phyloP scores from a whole-genome alignment of 2,113 vertebrate genomes.

The Tricholaema leucomelas region DNA sequence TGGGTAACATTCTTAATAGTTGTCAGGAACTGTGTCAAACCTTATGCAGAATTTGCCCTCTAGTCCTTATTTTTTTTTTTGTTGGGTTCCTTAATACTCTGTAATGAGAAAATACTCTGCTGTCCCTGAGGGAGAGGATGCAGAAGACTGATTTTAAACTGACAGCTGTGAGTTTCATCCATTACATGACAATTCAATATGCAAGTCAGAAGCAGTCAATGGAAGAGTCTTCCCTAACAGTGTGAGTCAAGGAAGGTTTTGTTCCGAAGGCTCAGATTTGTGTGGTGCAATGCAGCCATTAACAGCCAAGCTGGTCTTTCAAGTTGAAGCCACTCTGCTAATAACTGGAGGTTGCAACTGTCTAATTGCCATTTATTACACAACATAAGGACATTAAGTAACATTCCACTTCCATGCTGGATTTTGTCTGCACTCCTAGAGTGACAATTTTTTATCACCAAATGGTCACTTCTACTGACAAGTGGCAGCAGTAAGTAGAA shows the following conservation, averaged over 20 bases:
- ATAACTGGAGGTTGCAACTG: not conserved
- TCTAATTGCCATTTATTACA: not conserved
- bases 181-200: not conserved
- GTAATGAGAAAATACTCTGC: not conserved
- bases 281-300: not conserved
- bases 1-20: not conserved
- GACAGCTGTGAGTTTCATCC: not conserved
- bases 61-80: not conserved
- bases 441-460: not conserved
- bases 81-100: not conserved
- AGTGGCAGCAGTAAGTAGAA: not conserved
- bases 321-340: not conserved
- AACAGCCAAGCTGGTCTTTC: not conserved
- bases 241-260: not conserved
- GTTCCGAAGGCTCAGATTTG: not conserved
- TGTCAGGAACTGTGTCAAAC: not conserved
- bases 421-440: not conserved
- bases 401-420: not conserved
- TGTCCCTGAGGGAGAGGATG: not conserved
- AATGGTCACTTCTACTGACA: not conserved
- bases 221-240: not conserved
- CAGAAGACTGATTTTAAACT: not conserved
- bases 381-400: not conserved
- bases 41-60: not conserved
- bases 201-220: not conserved